Evolutionary conservation across 2,888 invertebrate species (phyloP).

Genomic region (Scaptomyza tumidula): DNA sequence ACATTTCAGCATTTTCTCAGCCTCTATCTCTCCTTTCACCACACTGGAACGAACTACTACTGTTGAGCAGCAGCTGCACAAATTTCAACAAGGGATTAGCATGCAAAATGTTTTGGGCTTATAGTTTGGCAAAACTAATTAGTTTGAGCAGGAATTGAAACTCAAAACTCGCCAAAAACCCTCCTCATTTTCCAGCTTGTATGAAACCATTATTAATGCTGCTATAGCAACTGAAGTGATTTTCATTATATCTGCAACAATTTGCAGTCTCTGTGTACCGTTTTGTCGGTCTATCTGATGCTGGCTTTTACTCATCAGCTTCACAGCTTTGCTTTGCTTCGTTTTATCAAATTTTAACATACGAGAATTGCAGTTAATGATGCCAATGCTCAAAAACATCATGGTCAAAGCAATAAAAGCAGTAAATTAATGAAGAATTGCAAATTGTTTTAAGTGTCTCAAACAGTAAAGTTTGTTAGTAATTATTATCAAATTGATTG

Average conservation of each 20-base stretch:
- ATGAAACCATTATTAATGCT: neutral
- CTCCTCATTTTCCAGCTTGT: neutral
- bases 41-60: neutral
- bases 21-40: neutral
- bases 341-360: slow-evolving; percentile 4
- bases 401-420: neutral
- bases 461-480: neutral
- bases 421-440: neutral
- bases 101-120: slow-evolving; percentile 64
- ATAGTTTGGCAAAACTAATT: slow-evolving; percentile 76
- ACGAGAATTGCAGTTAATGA: slow-evolving; percentile 3
- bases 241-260: slow-evolving; percentile 20
- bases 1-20: neutral
- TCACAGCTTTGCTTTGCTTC: neutral
- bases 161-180: slow-evolving; percentile 38
- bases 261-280: slow-evolving; percentile 1
- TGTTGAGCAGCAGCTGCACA: slow-evolving; percentile 53
- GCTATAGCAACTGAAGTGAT: slow-evolving; percentile 10
- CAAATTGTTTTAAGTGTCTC: neutral
- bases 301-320: neutral
- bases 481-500: neutral
- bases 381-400: neutral
- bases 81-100: slow-evolving; percentile 60
- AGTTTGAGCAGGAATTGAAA: slow-evolving; percentile 72
- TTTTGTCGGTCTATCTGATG: slow-evolving; percentile 11